Evolutionary conservation across 2,888 invertebrate genomes (phyloP), one percentile per base, ranked within the genome.

Genomic region (Beris chalybata): DNA sequence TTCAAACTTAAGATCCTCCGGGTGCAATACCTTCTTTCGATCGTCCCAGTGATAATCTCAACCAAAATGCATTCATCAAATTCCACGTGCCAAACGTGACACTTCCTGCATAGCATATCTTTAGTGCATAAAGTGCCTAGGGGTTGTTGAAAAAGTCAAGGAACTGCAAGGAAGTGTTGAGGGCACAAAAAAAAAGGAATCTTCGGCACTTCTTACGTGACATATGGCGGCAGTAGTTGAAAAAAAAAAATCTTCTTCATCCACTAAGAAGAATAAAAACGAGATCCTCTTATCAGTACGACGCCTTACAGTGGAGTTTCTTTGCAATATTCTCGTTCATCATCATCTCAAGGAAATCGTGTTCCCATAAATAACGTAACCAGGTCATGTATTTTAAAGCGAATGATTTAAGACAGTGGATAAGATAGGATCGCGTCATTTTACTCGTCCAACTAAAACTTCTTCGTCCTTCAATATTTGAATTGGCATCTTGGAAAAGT

Each of bases 341-440:
- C 58, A 58, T 58, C 44, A 58, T 58, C 58, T 58, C 47, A 58
- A 58, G 58, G 58, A 58, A 58, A 58, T 58, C 58, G 29, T 15
- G 47, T 29, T 58, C 45, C 29, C 64, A 67, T 67, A 64, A 67
- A 67, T 67, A 67, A 67, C 67, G 53, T 54, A 67, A 64, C 64
- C 67, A 64, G 67, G 67, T 67, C 67, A 67, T 67, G 64, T 64
- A 54, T 64, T 64, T 58, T 45, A 47, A 58, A 45, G 58, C 13
- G 38, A 9, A 56, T 56, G 56, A 22, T 43, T 56, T 43, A 56
- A 56, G 43, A 15, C 44, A 43, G 6, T 12, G 38, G 11, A 43
- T 56, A 45, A 58, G 58, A 58, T 58, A 58, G 22, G 58, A 67
- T 67, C 64, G 58, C 48, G 67, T 64, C 64, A 64, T 67, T 67